Evolutionary conservation across 2,797 vertebrate genomes (phyloP), one percentile per base, ranked within the genome.

Genomic region (Stomatorhinus walkeri): DNA sequence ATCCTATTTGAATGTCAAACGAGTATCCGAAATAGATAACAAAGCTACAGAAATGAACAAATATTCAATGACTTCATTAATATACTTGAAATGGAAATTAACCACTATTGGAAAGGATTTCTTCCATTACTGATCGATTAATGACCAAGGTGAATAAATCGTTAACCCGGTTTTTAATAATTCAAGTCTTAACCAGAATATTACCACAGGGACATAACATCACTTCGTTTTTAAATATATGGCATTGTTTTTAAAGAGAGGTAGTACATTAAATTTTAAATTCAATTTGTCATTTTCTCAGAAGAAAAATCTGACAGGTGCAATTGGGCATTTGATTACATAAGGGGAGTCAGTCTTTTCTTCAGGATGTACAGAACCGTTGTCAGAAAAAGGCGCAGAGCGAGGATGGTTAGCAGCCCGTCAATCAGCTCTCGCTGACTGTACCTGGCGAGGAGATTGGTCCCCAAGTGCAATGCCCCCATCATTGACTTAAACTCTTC

Each of bases 401-500:
- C 98, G 0, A 99, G 95, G 90, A 99, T 97, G 93, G 99, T 98
- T 4, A 99, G 97, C 88, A 99, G 95, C 90, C 98, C 98, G 96
- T 99, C 98, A 0, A 98, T 98, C 92, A 99, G 95, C 87, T 99
- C 98, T 2, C 98, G 94, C 1, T 98, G 97, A 86, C 98, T 98
- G 91, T 98, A 99, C 89, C 99, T 98, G 0, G 97, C 97, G 91
- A 99, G 98, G n/a, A 99, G 96, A 91, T 98, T 98, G 90, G 97
- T 93, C 0, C 98, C 98, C 90, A 97, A 88, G 91, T 97, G 96
- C 92, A 99, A 98, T 46, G 97, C 98, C 85, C 97, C 97, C 0
- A 97, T 98, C 98, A 99, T 98, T 90, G 94, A 97, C 92, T 96
- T 98, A 89, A 99, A 99, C 87, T 99, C 98, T 87, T 99, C 98